Evolutionary conservation across 2,797 vertebrate genomes (phyloP), one percentile per base, ranked within the genome.

Genomic region (Gobio occitaniae): DNA sequence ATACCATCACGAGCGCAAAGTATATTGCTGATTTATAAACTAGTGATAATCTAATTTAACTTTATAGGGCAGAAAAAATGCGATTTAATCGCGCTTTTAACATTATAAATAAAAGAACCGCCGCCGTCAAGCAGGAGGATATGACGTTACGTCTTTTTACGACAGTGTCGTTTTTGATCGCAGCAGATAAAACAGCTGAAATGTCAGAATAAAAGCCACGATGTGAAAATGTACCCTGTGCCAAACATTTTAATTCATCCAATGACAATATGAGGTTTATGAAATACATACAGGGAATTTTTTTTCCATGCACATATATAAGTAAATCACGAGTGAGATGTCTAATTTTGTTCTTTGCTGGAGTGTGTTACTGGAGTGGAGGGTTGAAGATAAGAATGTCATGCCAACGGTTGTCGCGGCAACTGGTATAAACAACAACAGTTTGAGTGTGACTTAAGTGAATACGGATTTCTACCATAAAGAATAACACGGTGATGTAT

Each of bases 201-300:
- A 29, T 78, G 72, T 84, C 86, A 87, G 0, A 87, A 82, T 87
- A 65, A 87, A 87, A 87, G 86, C 19, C 83, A 32, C 41, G n/a
- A 21, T 10, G 21, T 25, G 9, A 38, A 61, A 50, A 9, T 6
- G 4, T 25, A 0, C 15, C 6, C 32, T 17, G 56, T 29, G 2
- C 25, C 17, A 52, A 52, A 47, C 10, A 41, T 11, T 70, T 71
- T 21, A 63, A 71, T 47, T 17, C 0, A 32, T 79, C 36, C 1
- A 47, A 1, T 29, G 4, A 47, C 17, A 44, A 29, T 17, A 19
- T 63, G 13, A 29, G 13, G 56, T 61, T 47, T 63, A 19, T 47
- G 4, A 44, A 11, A 11, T 8, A 13, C 5, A 75, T 21, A 6
- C 29, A 6, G 1, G 29, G 6, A 21, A 12, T 2, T 3, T 17